Percentiles rank a stretch among this genome's conserved stretches.
phyloP scores from a whole-genome alignment of 2,888 invertebrate genomes.

The Zaprionus obscuricornis region DNA sequence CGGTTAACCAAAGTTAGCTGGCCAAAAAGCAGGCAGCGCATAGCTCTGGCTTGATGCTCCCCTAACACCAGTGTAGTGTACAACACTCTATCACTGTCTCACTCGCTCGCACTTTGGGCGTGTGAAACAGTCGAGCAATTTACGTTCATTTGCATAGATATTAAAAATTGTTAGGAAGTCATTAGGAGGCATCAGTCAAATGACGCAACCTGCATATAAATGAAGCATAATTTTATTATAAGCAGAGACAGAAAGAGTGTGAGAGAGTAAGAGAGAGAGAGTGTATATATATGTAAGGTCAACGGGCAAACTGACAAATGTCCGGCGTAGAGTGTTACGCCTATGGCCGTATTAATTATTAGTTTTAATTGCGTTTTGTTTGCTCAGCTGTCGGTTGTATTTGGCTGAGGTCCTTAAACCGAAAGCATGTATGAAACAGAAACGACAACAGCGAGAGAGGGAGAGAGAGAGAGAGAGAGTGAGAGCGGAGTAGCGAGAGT shows the following conservation, averaged over 20 bases:
- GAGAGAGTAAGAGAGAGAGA: too few species aligned
- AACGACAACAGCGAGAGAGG: too few species aligned
- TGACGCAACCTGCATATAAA: slow-evolving; percentile 79
- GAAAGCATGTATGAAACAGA: too few species aligned
- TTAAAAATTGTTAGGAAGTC: slow-evolving; percentile 80
- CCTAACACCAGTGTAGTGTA: too few species aligned
- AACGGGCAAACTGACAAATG: slow-evolving; percentile 35
- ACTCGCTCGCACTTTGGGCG: too few species aligned
- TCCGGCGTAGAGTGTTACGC: slow-evolving; percentile 30
- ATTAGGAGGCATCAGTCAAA: slow-evolving; percentile 80
- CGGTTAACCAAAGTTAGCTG: slow-evolving; percentile 69
- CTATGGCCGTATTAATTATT: slow-evolving; percentile 68
- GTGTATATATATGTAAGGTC: too few species aligned
- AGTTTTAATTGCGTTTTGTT: slow-evolving; percentile 74
- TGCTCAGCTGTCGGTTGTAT: slow-evolving; percentile 28
- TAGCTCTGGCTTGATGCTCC: background rate
- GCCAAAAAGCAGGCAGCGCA: background rate
- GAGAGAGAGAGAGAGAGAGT: too few species aligned
- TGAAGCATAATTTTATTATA: slow-evolving; percentile 78
- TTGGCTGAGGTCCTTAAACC: background rate
- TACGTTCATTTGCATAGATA: slow-evolving; percentile 80
- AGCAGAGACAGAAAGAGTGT: slow-evolving; percentile 48
- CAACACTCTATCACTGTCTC: too few species aligned
- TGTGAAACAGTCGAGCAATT: slow-evolving; percentile 69
- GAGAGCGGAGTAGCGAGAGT: too few species aligned